Evolutionary conservation across 2,113 vertebrate genomes (phyloP).

Genomic region (Osmerus eperlanus): DNA sequence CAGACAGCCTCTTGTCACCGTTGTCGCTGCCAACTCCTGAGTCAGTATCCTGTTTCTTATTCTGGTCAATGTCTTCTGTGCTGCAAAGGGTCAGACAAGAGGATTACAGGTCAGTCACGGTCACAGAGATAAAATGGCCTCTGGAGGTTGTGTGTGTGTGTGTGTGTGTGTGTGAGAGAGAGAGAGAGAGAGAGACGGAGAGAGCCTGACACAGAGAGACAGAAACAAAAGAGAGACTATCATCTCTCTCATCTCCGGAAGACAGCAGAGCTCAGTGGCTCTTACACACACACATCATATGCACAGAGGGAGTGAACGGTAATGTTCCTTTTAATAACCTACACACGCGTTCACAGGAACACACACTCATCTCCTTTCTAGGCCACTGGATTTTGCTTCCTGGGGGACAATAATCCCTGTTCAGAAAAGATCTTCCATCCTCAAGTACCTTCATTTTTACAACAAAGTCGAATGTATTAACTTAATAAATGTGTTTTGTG

Average conservation of each 20-base stretch:
- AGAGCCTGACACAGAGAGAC: background rate
- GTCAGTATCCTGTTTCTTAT: conserved; percentile 90
- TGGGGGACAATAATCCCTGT: background rate
- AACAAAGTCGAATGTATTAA: too few relatives aligned
- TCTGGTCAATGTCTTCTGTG: conserved; percentile 81
- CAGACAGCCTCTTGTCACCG: conserved; percentile 90
- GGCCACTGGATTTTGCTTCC: background rate
- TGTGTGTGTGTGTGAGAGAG: background rate
- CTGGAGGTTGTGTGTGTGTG: background rate
- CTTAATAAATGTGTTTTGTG: too few relatives aligned
- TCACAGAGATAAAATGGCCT: background rate
- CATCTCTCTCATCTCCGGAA: background rate
- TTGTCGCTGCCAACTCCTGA: conserved; percentile 94
- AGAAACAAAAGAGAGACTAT: background rate
- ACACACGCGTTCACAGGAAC: conserved; percentile 1
- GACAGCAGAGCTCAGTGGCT: background rate
- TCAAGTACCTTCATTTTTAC: too few relatives aligned
- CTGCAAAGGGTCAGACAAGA: conserved; percentile 44
- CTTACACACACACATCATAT: background rate
- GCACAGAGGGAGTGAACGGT: too few relatives aligned
- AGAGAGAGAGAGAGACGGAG: background rate
- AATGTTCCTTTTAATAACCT: too few relatives aligned
- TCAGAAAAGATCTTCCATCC: background rate
- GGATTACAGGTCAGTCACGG: conserved; percentile 3
- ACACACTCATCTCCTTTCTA: background rate